Evolutionary conservation across 1,140 invertebrate genomes (phyloP), one percentile per base, ranked within the genome.

Genomic region (Cydia amplana): DNA sequence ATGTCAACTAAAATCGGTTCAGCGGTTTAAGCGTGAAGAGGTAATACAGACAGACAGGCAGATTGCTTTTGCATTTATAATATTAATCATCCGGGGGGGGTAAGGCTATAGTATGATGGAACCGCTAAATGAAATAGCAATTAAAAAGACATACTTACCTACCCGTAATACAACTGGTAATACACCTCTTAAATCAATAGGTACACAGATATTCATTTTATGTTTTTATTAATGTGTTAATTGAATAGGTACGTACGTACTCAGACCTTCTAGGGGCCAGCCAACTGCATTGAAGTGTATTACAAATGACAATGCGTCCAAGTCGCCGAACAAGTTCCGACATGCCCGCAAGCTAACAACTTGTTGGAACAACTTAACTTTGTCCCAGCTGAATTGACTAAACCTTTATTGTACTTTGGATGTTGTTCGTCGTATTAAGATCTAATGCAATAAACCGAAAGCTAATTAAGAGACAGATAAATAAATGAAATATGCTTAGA

Each of bases 261-360:
- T 36, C 64, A 9, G 5, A 23, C 64, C 28, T 65, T n/a, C 25
- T 10, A 65, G 14, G n/a, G 36, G 36, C 65, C n/a, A 43, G 2
- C 36, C 65, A 36, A 70, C n/a, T 70, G 65, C 65, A 70, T n/a
- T 70, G 28, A 70, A 70, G 20, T 60, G n/a, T 60, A 70, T 40
- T 18, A 70, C 65, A 70, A 36, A 70, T 36, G 65, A 40, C 32
- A 70, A 36, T 70, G 65, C 65, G 65, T 70, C 14, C 28, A 18
- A 40, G 65, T 36, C 65, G n/a, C 16, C 65, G 65, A 36, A n/a
- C 25, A 70, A 70, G 28, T 70, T 18, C 65, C 16, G 20, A 70
- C 65, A 40, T 36, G 32, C 28, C 65, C 32, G 65, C 65, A 36
- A 70, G 65, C 28, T 40, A 70, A 36, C 55, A 70, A 70, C 65